Evolutionary conservation across 2,888 invertebrate species (phyloP), one percentile per base, ranked within the genome.

Genomic region (Drosophila siamana): DNA sequence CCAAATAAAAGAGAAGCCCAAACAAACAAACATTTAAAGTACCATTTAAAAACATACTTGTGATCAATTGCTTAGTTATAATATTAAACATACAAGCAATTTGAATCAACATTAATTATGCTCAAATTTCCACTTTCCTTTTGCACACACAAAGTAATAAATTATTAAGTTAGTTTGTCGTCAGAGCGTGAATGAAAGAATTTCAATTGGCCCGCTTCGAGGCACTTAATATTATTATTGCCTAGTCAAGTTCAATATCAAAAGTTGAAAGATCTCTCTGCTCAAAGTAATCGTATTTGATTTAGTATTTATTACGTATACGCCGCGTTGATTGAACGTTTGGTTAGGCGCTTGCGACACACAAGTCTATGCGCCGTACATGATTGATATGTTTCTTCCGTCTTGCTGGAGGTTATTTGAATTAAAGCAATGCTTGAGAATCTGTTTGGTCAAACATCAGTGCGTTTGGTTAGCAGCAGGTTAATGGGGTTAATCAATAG

Each of bases 401-500:
- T 30, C 41, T 41, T 19, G 41, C 9, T 54, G 41, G 44, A 55
- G 43, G 33, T 28, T 51, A 13, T 54, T 56, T 26, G 48, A 28
- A 57, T 30, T 51, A 67, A 69, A 82, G 72, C 82, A 75, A 65
- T 67, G 69, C 60, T 38, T 48, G 55, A 63, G 57, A 72, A 78
- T 78, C 78, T 59, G 33, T 44, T 56, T 56, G 44, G 55, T 47
- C 57, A 47, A 78, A 71, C 62, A 72, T 69, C 75, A 52, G 64
- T 69, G 51, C 62, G 78, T 69, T 74, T 77, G 68, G 60, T 50
- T 54, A 57, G 47, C 55, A 33, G 11, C 11, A 63, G 80, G 83
- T 80, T 80, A 80, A 83, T 79, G 57, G 80, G 80, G 80, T 80
- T 83, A 80, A 80, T 82, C 73, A 79, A 82, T 51, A 60, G 4